phyloP scores from a whole-genome alignment of 1,140 invertebrate species.

The Plectrocnemia conspersa region DNA sequence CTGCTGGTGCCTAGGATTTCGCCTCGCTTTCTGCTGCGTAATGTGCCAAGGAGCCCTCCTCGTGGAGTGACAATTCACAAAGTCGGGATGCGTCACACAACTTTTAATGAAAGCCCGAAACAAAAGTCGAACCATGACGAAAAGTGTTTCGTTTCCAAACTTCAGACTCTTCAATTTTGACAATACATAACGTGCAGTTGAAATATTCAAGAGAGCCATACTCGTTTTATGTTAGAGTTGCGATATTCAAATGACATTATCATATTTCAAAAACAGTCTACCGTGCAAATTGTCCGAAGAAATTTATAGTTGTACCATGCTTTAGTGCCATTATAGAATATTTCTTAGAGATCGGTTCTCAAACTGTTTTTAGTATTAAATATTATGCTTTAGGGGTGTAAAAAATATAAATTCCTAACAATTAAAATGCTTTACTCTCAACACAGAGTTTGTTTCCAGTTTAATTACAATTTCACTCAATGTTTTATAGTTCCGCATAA shows the following conservation, averaged over 20 bases:
- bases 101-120: conserved; percentile 2
- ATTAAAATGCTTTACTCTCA: too few species aligned
- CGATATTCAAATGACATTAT: conserved; percentile 33
- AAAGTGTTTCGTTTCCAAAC: not conserved
- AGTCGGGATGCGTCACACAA: not conserved
- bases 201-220: not conserved
- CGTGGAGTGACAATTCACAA: conserved; percentile 2
- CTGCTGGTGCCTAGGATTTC: too few species aligned
- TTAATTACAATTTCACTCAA: too few species aligned
- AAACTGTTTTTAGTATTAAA: too few species aligned
- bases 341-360: too few species aligned
- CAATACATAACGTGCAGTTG: not conserved
- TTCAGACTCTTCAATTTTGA: not conserved
- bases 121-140: not conserved
- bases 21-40: conserved; percentile 6
- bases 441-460: too few species aligned
- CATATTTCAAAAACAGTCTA: too few species aligned
- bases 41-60: not conserved
- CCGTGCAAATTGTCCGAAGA: not conserved
- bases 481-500: too few species aligned
- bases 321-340: too few species aligned
- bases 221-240: not conserved
- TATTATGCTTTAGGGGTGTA: too few species aligned
- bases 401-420: too few species aligned
- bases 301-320: not conserved